Evolutionary conservation across 2,888 invertebrate genomes (phyloP), one percentile per base, ranked within the genome.

Genomic region (Neoaliturus tenellus): DNA sequence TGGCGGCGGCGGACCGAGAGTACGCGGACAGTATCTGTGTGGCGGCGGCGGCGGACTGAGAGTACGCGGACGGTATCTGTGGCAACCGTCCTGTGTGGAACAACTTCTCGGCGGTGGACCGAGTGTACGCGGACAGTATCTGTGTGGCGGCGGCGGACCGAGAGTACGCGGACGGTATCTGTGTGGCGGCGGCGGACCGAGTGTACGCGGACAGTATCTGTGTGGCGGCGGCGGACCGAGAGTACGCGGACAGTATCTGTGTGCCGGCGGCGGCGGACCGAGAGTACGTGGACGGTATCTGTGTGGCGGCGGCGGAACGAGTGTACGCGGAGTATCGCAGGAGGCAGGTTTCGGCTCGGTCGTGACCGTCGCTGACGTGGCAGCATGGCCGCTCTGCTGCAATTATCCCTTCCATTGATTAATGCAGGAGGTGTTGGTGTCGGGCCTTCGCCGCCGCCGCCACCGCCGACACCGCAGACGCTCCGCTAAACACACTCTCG

Each of bases 351-450:
- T 75, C 48, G 75, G 75, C 48, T 12, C 17, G 44, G 44, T 33
- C 71, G 71, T 71, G 71, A 71, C 71, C 71, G 71, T 20, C 23
- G 35, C 39, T 71, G 71, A 71, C 71, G 71, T 71, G 33, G 39
- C 71, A 71, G 35, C 48, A 75, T 75, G 75, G 75, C 75, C 44
- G 28, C 75, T 75, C 44, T 35, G 20, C 51, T 41, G 48, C 75
- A 75, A 75, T 75, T 75, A 75, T 75, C 75, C 75, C 75, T 75
- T 48, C 75, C 75, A 75, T 48, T 75, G 75, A 75, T 75, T 75
- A 75, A 75, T 75, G 48, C 75, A 33, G 48, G 75, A 75, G 75
- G 75, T 75, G 75, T 75, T 17, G 71, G 33, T n/a, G n/a, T n/a
- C 25, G 28, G n/a, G 75, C 28, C 44, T 5, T 1, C 44, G 23